Conservation (phyloP, 2,888 invertebrate species). For the Mycalesis mineus region DNA sequence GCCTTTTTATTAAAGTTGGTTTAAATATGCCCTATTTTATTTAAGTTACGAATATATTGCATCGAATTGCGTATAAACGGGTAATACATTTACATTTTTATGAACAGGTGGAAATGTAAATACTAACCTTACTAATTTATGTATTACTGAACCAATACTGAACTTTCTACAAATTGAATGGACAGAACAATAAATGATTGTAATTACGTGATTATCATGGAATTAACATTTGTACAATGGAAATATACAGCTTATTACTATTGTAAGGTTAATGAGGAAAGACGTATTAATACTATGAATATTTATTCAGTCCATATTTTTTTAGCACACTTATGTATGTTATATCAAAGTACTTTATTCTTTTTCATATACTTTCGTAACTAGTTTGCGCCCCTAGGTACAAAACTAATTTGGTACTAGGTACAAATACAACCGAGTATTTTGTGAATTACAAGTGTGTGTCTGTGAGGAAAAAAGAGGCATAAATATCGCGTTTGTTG, state of each 20-base stretch:
- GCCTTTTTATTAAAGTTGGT: too few relatives aligned
- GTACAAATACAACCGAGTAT: too few relatives aligned
- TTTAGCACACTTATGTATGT: neutral
- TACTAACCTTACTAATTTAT: neutral
- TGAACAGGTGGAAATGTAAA: neutral
- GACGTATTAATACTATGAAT: neutral
- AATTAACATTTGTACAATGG: conserved; percentile 1
- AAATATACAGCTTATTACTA: neutral
- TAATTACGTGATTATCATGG: neutral
- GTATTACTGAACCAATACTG: neutral
- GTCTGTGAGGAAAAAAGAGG: too few relatives aligned
- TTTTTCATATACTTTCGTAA: too few relatives aligned
- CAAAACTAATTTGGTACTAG: too few relatives aligned
- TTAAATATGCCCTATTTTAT: too few relatives aligned
- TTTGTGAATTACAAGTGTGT: too few relatives aligned
- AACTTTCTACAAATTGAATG: neutral
- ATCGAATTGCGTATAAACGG: too few relatives aligned
- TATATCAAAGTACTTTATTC: neutral
- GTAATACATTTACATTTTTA: too few relatives aligned
- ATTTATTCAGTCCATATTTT: neutral
- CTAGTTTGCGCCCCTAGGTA: too few relatives aligned
- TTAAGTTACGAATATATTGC: too few relatives aligned
- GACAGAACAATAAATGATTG: neutral
- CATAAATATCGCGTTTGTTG: too few relatives aligned
- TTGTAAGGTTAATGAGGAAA: conserved; percentile 4